phyloP scores from a whole-genome alignment of 2,888 invertebrate species.

The Spodoptera picta region DNA sequence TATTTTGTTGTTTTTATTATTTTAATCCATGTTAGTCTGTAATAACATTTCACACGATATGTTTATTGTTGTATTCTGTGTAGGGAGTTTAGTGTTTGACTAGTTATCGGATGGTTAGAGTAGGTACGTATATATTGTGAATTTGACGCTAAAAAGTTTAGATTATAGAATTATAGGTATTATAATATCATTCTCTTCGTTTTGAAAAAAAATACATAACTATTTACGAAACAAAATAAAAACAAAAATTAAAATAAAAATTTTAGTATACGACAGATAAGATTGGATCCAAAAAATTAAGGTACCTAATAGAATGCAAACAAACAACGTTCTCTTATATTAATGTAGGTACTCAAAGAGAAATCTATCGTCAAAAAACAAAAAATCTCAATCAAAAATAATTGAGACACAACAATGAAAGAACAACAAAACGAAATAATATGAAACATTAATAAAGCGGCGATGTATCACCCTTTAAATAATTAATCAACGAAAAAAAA shows the following conservation, averaged over 20 bases:
- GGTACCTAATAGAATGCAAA: neutral
- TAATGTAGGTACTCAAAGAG: neutral
- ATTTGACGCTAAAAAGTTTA: too few relatives aligned
- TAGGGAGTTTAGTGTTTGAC: constrained; percentile 8
- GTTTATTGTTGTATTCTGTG: constrained; percentile 17
- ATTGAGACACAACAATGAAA: constrained; percentile 47
- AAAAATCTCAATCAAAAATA: constrained; percentile 5
- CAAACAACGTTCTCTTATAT: too few relatives aligned
- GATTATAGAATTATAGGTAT: too few relatives aligned
- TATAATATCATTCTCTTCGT: too few relatives aligned
- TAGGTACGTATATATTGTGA: too few relatives aligned
- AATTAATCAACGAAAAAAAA: constrained; percentile 59
- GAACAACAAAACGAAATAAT: constrained; percentile 32
- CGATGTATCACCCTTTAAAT: constrained; percentile 49
- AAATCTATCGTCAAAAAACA: neutral
- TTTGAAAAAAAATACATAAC: too few relatives aligned
- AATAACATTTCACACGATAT: constrained; percentile 29
- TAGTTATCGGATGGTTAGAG: constrained; percentile 10
- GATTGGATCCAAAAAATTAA: too few relatives aligned
- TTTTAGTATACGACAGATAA: too few relatives aligned
- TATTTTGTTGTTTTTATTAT: constrained; percentile 53
- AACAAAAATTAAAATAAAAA: too few relatives aligned
- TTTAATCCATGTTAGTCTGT: constrained; percentile 47
- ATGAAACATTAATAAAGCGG: constrained; percentile 27
- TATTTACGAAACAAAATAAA: too few relatives aligned